Base-by-base conservation (phyloP, 37 sponge, comb jelly and placozoan genomes). In the Spongilla lacustris region DNA sequence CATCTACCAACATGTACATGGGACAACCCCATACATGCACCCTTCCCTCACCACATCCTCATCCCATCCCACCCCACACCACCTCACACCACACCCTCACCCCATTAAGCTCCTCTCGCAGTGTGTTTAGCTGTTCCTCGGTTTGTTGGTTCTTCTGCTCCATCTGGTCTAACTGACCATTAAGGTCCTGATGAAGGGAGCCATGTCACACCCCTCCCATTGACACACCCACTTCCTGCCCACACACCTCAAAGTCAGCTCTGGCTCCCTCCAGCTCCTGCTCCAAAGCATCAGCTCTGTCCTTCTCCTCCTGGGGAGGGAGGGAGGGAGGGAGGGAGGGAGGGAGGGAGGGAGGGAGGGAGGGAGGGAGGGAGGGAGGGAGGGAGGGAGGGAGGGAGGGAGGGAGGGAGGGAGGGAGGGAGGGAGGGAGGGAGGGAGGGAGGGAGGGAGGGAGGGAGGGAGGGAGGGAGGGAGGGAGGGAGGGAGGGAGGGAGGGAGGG, bases 211-310 rank as follows among this genome's bases (percentile, higher is more conserved):
- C n/a, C n/a, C n/a, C n/a, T n/a, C n/a, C n/a, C n/a, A n/a, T n/a
- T n/a, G n/a, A n/a, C n/a, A n/a, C 68, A 6, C 30, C 23, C 0
- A 27, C 31, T 6, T 17, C n/a, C 24, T 21, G 25, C 22, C 74
- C 31, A 23, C 68, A 9, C 35, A 85, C 89, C 73, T 66, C 76
- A 66, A 90, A 90, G 72, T 90, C 91, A 33, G 33, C 35, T 36
- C 91, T 81, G 0, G 91, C 91, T 69, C 91, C 91, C 23, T 90
- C 91, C 21, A 90, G 67, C 46, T 90, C 91, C n/a, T 30, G 28
- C 28, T 90, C 91, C 78, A 90, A 50, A 27, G 86, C 91, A 34
- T 75, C 49, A 24, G 58, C 32, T 50, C 86, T 85, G 48, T 76
- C 76, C 73, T 71, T 81, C 72, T 90, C 82, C 9, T 48, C 29